Evolutionary conservation across 2,113 vertebrate genomes (phyloP).

Genomic region (Podarcis muralis): DNA sequence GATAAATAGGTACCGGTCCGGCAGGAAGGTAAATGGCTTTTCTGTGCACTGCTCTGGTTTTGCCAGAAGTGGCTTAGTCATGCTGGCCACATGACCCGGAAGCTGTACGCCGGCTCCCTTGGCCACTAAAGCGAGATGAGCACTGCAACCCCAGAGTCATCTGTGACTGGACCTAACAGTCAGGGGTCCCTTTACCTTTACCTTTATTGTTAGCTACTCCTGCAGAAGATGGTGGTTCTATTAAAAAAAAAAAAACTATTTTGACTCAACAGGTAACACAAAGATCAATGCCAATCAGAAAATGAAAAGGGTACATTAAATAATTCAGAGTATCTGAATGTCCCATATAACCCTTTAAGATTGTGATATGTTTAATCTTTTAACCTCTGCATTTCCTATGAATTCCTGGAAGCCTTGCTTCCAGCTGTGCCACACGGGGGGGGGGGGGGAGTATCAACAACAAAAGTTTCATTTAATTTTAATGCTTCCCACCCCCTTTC

Average conservation of each 20-base stretch:
- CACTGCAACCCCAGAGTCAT: too few relatives aligned
- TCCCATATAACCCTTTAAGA: conserved; percentile 28
- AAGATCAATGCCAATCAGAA: conserved; percentile 28
- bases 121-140: too few relatives aligned
- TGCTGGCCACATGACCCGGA: too few relatives aligned
- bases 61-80: too few relatives aligned
- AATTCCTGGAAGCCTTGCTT: conserved; percentile 40
- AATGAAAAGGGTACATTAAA: conserved; percentile 41
- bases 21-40: too few relatives aligned
- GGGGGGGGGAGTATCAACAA: conserved; percentile 15
- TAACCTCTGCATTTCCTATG: conserved; percentile 17
- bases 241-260: background rate
- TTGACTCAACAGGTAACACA: conserved; percentile 27
- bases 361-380: conserved; percentile 51
- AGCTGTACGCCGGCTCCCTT: too few relatives aligned
- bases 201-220: background rate
- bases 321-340: conserved; percentile 32
- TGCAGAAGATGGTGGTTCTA: background rate
- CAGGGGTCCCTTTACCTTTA: too few relatives aligned
- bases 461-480: conserved; percentile 50
- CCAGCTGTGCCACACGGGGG: conserved; percentile 4
- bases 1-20: too few relatives aligned
- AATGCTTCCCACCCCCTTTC: conserved; percentile 39
- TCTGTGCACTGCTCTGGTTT: too few relatives aligned
- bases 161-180: too few relatives aligned